Conservation (phyloP, 1,140 invertebrate genomes). For the Drosophila ananassae region DNA sequence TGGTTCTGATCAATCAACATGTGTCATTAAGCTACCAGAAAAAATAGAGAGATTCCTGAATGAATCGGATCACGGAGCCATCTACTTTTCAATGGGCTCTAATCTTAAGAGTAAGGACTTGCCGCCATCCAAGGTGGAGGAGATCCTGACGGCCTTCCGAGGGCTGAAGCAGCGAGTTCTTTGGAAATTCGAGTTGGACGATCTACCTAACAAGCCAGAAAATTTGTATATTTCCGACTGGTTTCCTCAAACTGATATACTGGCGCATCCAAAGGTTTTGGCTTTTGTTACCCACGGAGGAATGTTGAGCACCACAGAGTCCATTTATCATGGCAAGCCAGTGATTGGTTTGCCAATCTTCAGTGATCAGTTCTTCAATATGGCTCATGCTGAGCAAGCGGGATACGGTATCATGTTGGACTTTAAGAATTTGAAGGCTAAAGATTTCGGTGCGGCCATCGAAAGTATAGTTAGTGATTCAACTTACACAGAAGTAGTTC, state of each 20-base stretch:
- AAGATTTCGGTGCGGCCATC: conserved; percentile 45
- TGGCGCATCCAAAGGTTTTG: conserved; percentile 86
- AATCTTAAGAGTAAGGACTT: conserved; percentile 59
- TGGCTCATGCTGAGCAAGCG: conserved; percentile 46
- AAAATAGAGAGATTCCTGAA: conserved; percentile 72
- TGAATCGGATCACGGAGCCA: conserved; percentile 84
- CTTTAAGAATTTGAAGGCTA: conserved; percentile 25
- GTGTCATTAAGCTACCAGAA: conserved; percentile 82
- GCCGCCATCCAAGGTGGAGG: conserved; percentile 80
- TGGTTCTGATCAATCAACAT: conserved; percentile 85
- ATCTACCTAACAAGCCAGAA: conserved; percentile 84
- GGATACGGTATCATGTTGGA: conserved; percentile 62
- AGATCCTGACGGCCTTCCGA: conserved; percentile 85
- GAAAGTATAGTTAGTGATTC: conserved; percentile 51
- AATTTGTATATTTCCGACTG: conserved; percentile 87
- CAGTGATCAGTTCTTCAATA: conserved; percentile 84
- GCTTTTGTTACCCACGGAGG: conserved; percentile 87
- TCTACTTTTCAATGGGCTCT: conserved; percentile 86
- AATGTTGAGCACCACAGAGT: conserved; percentile 86
- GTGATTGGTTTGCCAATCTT: conserved; percentile 87
- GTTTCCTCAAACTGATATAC: conserved; percentile 87
- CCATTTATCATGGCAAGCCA: conserved; percentile 86
- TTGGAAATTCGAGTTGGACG: conserved; percentile 87
- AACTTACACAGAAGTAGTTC: conserved; percentile 56
- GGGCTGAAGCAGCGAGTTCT: conserved; percentile 85